Evolutionary conservation across 1,140 invertebrate species (phyloP), one percentile per base, ranked within the genome.

Genomic region (Papilio polytes): DNA sequence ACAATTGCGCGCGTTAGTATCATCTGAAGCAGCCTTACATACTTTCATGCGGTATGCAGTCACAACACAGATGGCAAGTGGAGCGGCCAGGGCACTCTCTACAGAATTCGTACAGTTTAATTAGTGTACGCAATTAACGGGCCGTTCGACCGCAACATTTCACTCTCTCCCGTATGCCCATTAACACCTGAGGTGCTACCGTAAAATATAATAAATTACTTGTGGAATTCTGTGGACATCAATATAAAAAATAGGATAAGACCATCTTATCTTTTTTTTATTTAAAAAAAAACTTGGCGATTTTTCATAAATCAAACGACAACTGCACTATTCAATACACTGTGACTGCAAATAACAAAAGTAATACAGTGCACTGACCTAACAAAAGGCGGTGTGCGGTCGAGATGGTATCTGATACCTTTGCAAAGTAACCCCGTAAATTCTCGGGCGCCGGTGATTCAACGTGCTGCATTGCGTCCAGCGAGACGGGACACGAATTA

Each of bases 21-120:
- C 56, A 59, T 63, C 77, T 63, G 77, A 78, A 63, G n/a, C 51
- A 79, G 82, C 74, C 85, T 85, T 85, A 89, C 84, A 84, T 87
- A 88, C 88, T 90, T 90, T 91, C 89, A 88, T 90, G 84, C 82
- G 85, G 84, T 83, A 85, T 87, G 88, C 84, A 85, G 88, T 89
- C 86, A 87, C 89, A 92, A 90, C 92, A 92, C 90, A 91, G 87
- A 92, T 91, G 88, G 80, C 87, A 92, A 94, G 92, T 94, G 91
- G 93, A 94, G 92, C 93, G 90, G 86, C 86, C 87, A 89, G 87
- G 85, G 90, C 90, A 92, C 92, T 94, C 92, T 92, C 91, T 92
- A 93, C 87, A 86, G 85, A 89, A 90, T 93, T 91, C 88, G 87
- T 91, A 88, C 86, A 90, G 86, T 86, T 89, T 94, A 92, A 92